Base-by-base conservation (phyloP, 2,888 invertebrate species). In the Trachelus stipa region DNA sequence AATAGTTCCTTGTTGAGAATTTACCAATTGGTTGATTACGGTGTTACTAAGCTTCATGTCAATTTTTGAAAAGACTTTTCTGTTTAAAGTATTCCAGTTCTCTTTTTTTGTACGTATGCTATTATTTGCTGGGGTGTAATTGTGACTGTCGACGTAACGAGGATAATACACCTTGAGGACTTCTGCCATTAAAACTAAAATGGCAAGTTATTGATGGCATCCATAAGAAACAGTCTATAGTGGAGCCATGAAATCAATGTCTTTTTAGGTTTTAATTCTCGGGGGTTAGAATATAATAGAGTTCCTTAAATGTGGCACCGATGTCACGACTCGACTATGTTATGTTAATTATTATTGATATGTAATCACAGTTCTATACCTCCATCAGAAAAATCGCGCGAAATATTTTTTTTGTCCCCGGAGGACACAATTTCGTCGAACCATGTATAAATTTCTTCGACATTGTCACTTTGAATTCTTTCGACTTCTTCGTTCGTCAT, bases 61-160 rank as follows among this genome's bases (percentile, higher is more conserved):
- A 1, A 96, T 88, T 85, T 95, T 95, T 81, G 92, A 92, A 68
- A 96, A 88, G 3, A 96, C 95, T 90, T 95, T 96, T 79, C 94
- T 92, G 87, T 96, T 96, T n/a, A 96, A 91, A 0, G 94, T 95
- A 87, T 94, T 93, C 96, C 96, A 97, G 88, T 96, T 96, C 83
- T 94, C 93, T 56, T 94, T 89, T 90, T 96, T 96, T 71, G 94
- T 90, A 0, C 93, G 91, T 75, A 94, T 92, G 35, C 94, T 94
- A 91, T 94, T 94, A 91, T 94, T 95, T 78, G 94, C 92, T 0
- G 95, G 93, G 0, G 94, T 93, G 90, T 96, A 96, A 91, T 96
- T 96, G 91, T 96, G 96, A 88, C 96, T 91, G 74, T 96, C 95
- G 12, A 96, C 95, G 56, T 95, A 88, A 83, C 95, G 95, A 0